phyloP scores from a whole-genome alignment of 1,140 invertebrate species.

The Drosophila malerkotliana region DNA sequence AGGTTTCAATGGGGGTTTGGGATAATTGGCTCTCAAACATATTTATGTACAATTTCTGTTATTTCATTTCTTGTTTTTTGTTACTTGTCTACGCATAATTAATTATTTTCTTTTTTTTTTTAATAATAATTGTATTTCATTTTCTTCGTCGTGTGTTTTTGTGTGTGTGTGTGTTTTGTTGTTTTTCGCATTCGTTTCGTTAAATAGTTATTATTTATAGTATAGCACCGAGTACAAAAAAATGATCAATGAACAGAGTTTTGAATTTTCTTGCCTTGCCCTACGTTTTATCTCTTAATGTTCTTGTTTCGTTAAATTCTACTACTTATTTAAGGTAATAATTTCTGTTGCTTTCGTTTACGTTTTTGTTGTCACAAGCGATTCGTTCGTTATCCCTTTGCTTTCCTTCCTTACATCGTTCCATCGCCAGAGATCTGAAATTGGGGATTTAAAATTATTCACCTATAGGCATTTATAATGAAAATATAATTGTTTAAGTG shows the following conservation, averaged over 20 bases:
- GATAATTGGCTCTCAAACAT: conserved; percentile 27
- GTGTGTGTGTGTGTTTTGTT: too few species aligned
- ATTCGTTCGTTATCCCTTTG: conserved; percentile 15
- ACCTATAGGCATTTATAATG: too few species aligned
- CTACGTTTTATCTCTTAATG: conserved; percentile 29
- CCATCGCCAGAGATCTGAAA: conserved; percentile 70
- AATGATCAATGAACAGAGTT: conserved; percentile 80
- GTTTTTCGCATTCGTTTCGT: conserved; percentile 34
- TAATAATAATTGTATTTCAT: conserved; percentile 52
- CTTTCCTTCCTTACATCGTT: conserved; percentile 55
- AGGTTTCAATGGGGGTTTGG: conserved; percentile 1
- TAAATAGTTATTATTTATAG: conserved; percentile 81
- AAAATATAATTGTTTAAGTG: too few species aligned
- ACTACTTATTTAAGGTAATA: conserved; percentile 81
- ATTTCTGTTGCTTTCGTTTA: conserved; percentile 78
- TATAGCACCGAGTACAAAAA: conserved; percentile 82
- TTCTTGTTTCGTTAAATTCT: conserved; percentile 67
- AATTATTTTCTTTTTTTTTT: conserved; percentile 36
- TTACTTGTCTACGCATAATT: conserved; percentile 77
- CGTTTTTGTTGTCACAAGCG: conserved; percentile 40
- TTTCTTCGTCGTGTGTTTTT: conserved; percentile 13
- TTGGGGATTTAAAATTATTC: background rate
- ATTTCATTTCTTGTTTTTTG: conserved; percentile 25
- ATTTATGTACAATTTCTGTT: conserved; percentile 50
- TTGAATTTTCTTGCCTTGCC: conserved; percentile 51